These are phyloP conservation scores for Larimichthys crocea DNA, from an alignment of 2,113 vertebrate species.

Conservation along the genomic window DNA sequence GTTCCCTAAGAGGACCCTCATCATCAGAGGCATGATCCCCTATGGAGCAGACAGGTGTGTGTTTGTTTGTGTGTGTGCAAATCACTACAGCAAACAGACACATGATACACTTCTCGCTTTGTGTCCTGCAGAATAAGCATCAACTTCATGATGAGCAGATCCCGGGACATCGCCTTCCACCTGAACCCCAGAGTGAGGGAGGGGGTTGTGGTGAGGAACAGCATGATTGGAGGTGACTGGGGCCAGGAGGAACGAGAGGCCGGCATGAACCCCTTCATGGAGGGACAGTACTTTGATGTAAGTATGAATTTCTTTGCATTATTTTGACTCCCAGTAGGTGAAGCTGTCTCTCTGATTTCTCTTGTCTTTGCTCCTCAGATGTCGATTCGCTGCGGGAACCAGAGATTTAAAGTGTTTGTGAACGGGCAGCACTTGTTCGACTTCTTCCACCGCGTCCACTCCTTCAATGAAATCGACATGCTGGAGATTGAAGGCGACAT, in stretches of 20 bases:
- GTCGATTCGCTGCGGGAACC: conserved; percentile 85
- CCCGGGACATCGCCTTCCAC: conserved; percentile 82
- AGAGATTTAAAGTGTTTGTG: conserved; percentile 86
- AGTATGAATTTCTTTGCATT: conserved; percentile 45
- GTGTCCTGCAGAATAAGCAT: conserved; percentile 78
- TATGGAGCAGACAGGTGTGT: conserved; percentile 76
- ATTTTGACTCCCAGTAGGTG: neutral
- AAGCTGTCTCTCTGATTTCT: neutral
- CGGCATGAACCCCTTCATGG: conserved; percentile 81
- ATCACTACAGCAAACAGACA: neutral
- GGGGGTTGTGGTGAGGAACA: conserved; percentile 83
- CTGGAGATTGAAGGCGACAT: conserved; percentile 86
- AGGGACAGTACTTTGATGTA: conserved; percentile 90
- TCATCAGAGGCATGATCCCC: conserved; percentile 86
- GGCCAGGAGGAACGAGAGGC: conserved; percentile 82
- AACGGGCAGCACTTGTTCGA: conserved; percentile 88
- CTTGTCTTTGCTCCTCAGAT: conserved; percentile 71
- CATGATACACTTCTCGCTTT: neutral
- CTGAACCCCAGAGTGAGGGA: conserved; percentile 82
- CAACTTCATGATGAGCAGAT: conserved; percentile 79
- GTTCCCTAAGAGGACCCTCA: conserved; percentile 83
- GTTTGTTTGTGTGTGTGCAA: neutral
- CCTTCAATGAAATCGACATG: conserved; percentile 80
- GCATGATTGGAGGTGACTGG: conserved; percentile 79
- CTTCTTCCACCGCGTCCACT: conserved; percentile 79